phyloP scores from a whole-genome alignment of 2,797 vertebrate species.

The Gadopsis marmoratus region DNA sequence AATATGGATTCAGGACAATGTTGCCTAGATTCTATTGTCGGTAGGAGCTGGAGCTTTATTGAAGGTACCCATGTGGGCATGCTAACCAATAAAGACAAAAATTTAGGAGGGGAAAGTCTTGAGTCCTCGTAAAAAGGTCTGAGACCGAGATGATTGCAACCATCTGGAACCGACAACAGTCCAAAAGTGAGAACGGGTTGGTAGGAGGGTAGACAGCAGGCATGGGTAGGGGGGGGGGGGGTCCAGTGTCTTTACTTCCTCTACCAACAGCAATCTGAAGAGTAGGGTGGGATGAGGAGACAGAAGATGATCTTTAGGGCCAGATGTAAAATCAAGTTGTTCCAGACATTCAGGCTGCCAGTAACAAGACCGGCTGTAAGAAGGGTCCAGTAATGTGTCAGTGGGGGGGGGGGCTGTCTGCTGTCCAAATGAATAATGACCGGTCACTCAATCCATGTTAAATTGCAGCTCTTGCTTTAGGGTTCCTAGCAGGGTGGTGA shows the following conservation, averaged over 20 bases:
- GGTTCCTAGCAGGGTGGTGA: background rate
- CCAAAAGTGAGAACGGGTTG: background rate
- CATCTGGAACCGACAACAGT: constrained; percentile 63
- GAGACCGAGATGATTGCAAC: constrained; percentile 53
- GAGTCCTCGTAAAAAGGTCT: constrained; percentile 55
- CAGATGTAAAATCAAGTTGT: constrained; percentile 42
- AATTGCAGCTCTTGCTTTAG: background rate
- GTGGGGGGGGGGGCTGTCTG: background rate
- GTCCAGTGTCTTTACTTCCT: constrained; percentile 64
- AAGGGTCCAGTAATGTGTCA: constrained; percentile 23
- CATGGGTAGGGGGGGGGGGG: constrained; percentile 22
- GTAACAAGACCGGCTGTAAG: constrained; percentile 16
- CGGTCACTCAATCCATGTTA: background rate
- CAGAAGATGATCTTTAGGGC: constrained; percentile 35
- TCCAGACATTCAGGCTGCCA: constrained; percentile 40
- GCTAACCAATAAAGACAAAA: constrained; percentile 67
- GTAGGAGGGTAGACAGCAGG: constrained; percentile 18
- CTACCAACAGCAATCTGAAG: constrained; percentile 50
- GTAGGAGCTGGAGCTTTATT: constrained; percentile 27
- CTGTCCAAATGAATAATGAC: constrained; percentile 9
- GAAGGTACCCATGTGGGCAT: constrained; percentile 37
- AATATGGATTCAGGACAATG: background rate
- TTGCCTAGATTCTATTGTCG: background rate
- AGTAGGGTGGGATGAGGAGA: constrained; percentile 17
- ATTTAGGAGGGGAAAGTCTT: constrained; percentile 66